Conservation (phyloP, 2,113 vertebrate species). For the Menidia beryllina region DNA sequence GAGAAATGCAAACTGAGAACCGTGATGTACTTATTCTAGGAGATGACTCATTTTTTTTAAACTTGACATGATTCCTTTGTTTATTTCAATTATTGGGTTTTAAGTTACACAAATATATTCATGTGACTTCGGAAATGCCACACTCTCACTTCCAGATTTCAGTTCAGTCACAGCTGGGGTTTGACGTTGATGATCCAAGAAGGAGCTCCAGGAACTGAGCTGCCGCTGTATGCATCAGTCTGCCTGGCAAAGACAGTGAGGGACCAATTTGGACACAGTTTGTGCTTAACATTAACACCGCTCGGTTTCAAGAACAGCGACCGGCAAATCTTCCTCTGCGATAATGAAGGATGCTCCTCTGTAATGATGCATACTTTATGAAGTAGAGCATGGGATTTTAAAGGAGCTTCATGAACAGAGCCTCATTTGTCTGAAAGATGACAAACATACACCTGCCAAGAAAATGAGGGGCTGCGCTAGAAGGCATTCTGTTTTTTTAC, state of each 20-base stretch:
- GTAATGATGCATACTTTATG: conserved; percentile 19
- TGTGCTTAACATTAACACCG: conserved; percentile 27
- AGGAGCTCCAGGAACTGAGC: conserved; percentile 10
- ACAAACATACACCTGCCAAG: conserved; percentile 61
- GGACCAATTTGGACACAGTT: conserved; percentile 52
- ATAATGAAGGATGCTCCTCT: conserved; percentile 22
- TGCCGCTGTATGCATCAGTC: conserved; percentile 30
- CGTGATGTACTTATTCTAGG: background rate
- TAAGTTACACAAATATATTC: background rate
- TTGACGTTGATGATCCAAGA: conserved; percentile 26
- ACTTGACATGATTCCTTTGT: background rate
- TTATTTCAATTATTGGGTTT: background rate
- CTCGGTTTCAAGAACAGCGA: conserved; percentile 32
- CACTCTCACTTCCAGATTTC: conserved; percentile 7
- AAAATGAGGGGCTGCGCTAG: conserved; percentile 31
- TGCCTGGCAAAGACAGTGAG: conserved; percentile 19
- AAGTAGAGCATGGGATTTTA: conserved; percentile 25
- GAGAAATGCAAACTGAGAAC: conserved; percentile 18
- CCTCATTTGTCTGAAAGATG: conserved; percentile 28
- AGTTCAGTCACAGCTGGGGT: conserved; percentile 8
- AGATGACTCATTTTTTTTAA: no score
- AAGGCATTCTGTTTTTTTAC: conserved; percentile 39
- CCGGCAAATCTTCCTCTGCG: conserved; percentile 32
- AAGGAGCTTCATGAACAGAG: conserved; percentile 34
- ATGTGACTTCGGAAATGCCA: background rate